A percentile compares a stretch with the other conserved stretches of the same genome.
These are phyloP conservation scores for Archaeoteleia sp. DNA, from an alignment of 2,888 invertebrate genomes.

Conservation along the genomic window DNA sequence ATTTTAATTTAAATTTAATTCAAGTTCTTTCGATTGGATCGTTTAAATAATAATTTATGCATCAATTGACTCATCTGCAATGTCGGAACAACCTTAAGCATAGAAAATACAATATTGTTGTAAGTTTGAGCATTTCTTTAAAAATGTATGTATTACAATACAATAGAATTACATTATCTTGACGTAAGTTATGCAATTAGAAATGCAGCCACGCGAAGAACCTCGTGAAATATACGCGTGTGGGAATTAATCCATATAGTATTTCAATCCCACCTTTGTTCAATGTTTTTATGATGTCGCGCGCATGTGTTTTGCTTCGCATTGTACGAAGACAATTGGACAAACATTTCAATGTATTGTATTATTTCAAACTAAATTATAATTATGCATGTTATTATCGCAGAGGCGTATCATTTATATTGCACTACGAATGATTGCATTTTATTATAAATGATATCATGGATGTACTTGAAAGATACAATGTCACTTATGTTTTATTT, in stretches of 20 bases:
- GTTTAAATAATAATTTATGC: no score
- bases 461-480: no score
- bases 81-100: no score
- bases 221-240: slow-evolving; percentile 29
- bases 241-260: slow-evolving; percentile 49
- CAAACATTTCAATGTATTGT: slow-evolving; percentile 18
- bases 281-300: slow-evolving; percentile 28
- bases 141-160: slow-evolving; percentile 41
- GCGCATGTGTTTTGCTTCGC: slow-evolving; percentile 32
- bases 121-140: slow-evolving; percentile 16
- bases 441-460: no score
- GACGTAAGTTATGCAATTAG: slow-evolving; percentile 39
- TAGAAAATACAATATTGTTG: neutral
- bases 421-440: no score
- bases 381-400: no score
- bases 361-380: slow-evolving; percentile 18
- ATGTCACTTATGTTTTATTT: no score
- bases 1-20: no score
- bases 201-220: slow-evolving; percentile 41
- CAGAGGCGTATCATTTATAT: no score
- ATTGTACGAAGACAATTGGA: slow-evolving; percentile 39
- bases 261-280: slow-evolving; percentile 44
- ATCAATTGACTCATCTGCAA: no score
- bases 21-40: no score
- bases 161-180: slow-evolving; percentile 39